Evolutionary conservation across 2,888 invertebrate species (phyloP).

Genomic region (Ptychoptera contaminata): DNA sequence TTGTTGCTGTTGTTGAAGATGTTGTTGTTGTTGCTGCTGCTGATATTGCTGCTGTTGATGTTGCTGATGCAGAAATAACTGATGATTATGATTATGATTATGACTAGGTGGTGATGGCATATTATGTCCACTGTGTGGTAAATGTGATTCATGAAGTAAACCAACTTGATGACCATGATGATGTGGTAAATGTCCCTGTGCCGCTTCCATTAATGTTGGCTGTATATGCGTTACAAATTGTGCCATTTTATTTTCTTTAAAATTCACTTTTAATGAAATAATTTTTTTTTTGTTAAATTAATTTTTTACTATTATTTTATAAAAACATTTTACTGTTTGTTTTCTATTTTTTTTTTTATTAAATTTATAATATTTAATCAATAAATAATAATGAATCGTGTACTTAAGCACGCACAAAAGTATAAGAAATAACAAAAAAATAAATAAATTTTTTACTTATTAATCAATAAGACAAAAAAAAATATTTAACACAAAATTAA

Average conservation of each 20-base stretch:
- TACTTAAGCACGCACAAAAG: too few relatives aligned
- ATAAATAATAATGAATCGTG: too few relatives aligned
- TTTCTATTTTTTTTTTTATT: too few relatives aligned
- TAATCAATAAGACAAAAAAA: too few relatives aligned
- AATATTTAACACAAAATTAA: too few relatives aligned
- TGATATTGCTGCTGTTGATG: conserved; percentile 14
- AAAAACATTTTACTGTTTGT: too few relatives aligned
- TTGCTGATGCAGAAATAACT: conserved; percentile 4
- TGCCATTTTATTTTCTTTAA: conserved; percentile 32
- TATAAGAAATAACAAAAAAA: too few relatives aligned
- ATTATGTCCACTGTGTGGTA: conserved; percentile 32
- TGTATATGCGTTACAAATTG: conserved; percentile 44
- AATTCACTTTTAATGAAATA: too few relatives aligned
- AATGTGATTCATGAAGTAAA: conserved; percentile 27
- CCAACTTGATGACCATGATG: conserved; percentile 35
- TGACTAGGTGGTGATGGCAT: conserved; percentile 28
- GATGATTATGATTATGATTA: conserved; percentile 18
- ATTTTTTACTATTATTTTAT: too few relatives aligned
- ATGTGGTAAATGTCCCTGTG: conserved; percentile 37
- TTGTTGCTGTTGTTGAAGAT: conserved; percentile 19
- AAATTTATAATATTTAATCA: too few relatives aligned
- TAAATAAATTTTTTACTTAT: too few relatives aligned
- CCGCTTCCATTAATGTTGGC: conserved; percentile 39
- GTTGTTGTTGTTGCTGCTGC: conserved; percentile 19
- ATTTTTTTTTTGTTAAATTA: too few relatives aligned